phyloP scores from a whole-genome alignment of 2,113 vertebrate genomes.

The Engraulis encrasicolus region DNA sequence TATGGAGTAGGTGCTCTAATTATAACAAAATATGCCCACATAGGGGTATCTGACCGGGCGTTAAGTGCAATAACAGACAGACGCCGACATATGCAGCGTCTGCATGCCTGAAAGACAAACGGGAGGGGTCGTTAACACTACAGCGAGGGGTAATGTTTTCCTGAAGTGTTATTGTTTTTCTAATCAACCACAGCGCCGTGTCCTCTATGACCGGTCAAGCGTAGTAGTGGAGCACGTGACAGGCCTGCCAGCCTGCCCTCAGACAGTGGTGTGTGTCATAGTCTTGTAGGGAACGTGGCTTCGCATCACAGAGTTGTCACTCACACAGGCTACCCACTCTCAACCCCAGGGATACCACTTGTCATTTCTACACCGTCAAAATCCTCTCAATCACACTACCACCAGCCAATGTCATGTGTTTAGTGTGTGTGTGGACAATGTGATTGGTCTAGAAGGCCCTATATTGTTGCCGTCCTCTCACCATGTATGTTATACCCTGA shows the following conservation, averaged over 20 bases:
- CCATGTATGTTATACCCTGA: background rate
- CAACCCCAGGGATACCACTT: conserved; percentile 8
- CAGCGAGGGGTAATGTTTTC: background rate
- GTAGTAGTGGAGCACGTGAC: background rate
- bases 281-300: background rate
- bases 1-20: background rate
- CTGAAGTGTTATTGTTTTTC: background rate
- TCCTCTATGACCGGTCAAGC: conserved; percentile 2
- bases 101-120: background rate
- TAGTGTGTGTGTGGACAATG: background rate
- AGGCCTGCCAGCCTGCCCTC: background rate
- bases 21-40: background rate
- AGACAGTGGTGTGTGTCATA: background rate
- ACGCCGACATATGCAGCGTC: background rate
- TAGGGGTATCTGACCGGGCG: background rate
- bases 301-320: conserved; percentile 17
- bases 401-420: background rate
- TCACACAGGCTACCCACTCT: background rate
- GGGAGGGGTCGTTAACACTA: background rate
- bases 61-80: background rate
- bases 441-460: conserved; percentile 54
- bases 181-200: background rate
- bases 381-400: conserved; percentile 50
- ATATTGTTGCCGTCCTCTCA: background rate
- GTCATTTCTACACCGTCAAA: conserved; percentile 8